Conservation (phyloP, 2,888 invertebrate genomes). For the Heliconius sara region DNA sequence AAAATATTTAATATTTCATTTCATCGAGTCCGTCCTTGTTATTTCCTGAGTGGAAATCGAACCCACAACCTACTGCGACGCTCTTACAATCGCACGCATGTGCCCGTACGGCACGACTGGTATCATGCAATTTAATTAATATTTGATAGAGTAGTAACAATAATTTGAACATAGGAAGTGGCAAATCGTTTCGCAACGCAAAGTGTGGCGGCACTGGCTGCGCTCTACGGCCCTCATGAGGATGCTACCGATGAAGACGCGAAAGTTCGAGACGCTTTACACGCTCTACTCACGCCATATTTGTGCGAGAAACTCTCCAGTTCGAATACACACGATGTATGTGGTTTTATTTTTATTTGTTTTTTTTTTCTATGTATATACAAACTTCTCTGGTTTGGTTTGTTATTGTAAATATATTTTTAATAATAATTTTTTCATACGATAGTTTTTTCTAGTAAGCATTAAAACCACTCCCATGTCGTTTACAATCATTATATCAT, state of each 20-base stretch:
- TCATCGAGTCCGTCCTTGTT: too few relatives aligned
- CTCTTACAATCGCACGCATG: too few relatives aligned
- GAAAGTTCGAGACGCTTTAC: constrained; percentile 80
- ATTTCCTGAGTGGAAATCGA: too few relatives aligned
- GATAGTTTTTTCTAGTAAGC: too few relatives aligned
- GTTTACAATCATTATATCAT: too few relatives aligned
- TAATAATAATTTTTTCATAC: background rate
- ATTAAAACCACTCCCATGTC: too few relatives aligned
- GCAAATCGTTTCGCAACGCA: constrained; percentile 96
- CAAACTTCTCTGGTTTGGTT: background rate
- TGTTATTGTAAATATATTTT: too few relatives aligned
- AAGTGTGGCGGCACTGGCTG: constrained; percentile 92
- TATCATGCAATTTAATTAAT: background rate
- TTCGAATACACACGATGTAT: constrained; percentile 90
- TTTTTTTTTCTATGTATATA: background rate
- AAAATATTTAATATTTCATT: too few relatives aligned
- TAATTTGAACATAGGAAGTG: constrained; percentile 87
- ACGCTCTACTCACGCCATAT: constrained; percentile 92
- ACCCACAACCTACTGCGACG: too few relatives aligned
- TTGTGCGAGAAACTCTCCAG: constrained; percentile 90
- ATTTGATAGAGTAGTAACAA: background rate
- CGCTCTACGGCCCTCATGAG: constrained; percentile 87
- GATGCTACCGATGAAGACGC: constrained; percentile 82
- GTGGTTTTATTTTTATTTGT: constrained; percentile 5
- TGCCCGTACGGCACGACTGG: too few relatives aligned